Base-by-base conservation (phyloP, 2,113 vertebrate genomes). In the Prunella himalayana region DNA sequence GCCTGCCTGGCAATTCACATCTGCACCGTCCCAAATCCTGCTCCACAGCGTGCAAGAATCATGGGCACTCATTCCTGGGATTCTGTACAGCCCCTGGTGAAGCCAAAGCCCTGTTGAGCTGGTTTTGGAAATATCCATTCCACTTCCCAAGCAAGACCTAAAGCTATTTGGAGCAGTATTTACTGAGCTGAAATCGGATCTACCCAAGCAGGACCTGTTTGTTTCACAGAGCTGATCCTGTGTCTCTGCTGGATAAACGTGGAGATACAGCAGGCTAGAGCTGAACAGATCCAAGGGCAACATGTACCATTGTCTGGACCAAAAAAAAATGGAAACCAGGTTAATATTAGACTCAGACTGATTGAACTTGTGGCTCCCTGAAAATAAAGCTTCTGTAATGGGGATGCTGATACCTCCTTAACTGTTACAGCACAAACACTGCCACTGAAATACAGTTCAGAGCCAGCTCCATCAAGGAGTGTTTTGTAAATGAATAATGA, bases 401-500 rank as follows among this genome's bases (percentile, higher is more conserved):
- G 30, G 23, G 64, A 6, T 13, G 31, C 37, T 30, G 84, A 39
- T 72, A 24, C 44, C 28, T 27, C 28, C 49, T 79, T 7, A 45
- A 42, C 28, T 44, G 33, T 31, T 84, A n/a, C 15, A 75, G 79
- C 82, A 86, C 68, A 84, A 95, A 77, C 84, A 24, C 47, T 9
- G 57, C 63, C 80, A 41, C 92, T 33, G 63, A 71, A 91, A 75
- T 6, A 6, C 18, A 14, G 63, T 45, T 86, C 80, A 35, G 51
- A 75, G 77, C 5, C 59, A 71, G 72, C 60, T 66, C 41, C 61
- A 70, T 76, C 86, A 79, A 78, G 88, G 87, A 86, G 71, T 31
- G 68, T 68, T 86, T 88, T 86, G 88, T 79, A 92, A 83, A 92
- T 83, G 93, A 92, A 80, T 82, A 76, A 90, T 84, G 91, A 37